A percentile compares a stretch with the other conserved stretches of the same genome.
Conservation (phyloP, 2,113 vertebrate species). For the Arothron firmamentum region DNA sequence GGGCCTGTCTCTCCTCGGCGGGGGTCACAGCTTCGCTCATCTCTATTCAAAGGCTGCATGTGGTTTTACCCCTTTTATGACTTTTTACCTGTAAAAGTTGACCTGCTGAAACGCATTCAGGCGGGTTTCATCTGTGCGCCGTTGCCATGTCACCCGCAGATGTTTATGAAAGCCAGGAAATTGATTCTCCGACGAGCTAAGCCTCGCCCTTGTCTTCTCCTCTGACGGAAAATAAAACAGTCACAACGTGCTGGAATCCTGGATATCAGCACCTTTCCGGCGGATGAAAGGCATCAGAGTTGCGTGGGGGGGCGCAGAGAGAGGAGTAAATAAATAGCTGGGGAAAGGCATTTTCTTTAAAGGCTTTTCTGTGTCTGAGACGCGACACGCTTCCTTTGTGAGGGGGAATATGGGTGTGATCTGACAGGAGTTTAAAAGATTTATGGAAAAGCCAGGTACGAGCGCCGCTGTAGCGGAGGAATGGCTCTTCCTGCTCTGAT, state of each 20-base stretch:
- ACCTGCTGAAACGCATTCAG: conserved; percentile 13
- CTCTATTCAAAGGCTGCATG: background rate
- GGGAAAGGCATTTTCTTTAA: conserved; percentile 53
- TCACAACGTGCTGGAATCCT: conserved; percentile 52
- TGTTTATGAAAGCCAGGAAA: conserved; percentile 47
- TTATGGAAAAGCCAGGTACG: conserved; percentile 43
- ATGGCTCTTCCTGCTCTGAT: conserved; percentile 18
- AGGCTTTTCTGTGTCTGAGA: conserved; percentile 44
- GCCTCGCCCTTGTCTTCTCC: conserved; percentile 52
- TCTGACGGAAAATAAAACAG: conserved; percentile 63
- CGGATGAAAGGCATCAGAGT: conserved; percentile 60
- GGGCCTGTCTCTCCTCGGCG: background rate
- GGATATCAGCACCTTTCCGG: conserved; percentile 57
- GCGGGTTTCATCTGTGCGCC: conserved; percentile 14
- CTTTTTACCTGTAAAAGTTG: background rate
- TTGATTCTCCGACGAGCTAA: conserved; percentile 34
- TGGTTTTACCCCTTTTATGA: background rate
- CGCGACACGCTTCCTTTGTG: conserved; percentile 57
- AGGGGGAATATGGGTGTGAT: conserved; percentile 47
- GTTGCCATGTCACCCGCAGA: conserved; percentile 23
- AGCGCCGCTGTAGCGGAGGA: conserved; percentile 23
- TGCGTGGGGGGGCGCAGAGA: conserved; percentile 47
- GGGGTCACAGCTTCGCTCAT: too few relatives aligned
- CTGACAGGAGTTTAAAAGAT: conserved; percentile 71
- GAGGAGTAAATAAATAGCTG: conserved; percentile 61